Percentiles rank a stretch among this genome's conserved stretches.
phyloP scores from a whole-genome alignment of 2,797 vertebrate genomes.

The Poeciliopsis gracilis region DNA sequence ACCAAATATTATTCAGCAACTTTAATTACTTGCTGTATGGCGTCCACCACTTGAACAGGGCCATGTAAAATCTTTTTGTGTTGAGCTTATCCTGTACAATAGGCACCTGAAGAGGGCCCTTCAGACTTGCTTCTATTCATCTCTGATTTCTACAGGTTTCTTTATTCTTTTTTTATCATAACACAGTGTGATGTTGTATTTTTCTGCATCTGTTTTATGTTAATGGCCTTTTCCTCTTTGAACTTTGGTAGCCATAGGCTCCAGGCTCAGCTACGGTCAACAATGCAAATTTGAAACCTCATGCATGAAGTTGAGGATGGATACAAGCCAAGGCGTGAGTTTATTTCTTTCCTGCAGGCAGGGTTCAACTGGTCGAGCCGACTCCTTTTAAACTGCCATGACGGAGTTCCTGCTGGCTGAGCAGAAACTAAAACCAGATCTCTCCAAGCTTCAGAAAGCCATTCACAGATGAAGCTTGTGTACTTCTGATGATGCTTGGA shows the following conservation, averaged over 20 bases:
- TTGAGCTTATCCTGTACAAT: not conserved
- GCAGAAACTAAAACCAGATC: not conserved
- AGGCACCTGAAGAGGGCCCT: not conserved
- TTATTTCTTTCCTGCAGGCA: not conserved
- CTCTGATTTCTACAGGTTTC: not conserved
- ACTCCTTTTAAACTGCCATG: not conserved
- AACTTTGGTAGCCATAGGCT: constrained; percentile 6
- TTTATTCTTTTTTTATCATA: not conserved
- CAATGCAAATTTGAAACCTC: constrained; percentile 10
- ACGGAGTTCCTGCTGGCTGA: not conserved
- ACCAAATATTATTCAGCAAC: not conserved
- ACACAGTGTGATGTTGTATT: not conserved
- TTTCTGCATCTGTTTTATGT: not conserved
- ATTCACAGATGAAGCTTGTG: not conserved
- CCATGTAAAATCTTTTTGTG: not conserved
- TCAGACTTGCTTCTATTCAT: not conserved
- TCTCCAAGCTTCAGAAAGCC: not conserved
- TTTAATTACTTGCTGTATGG: not conserved
- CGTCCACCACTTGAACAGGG: not conserved
- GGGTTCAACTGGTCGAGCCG: not conserved
- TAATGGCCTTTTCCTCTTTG: not conserved
- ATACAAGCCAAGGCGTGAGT: not conserved
- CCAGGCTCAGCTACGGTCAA: not conserved
- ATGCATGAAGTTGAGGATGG: constrained; percentile 10
- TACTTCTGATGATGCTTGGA: not conserved